phyloP scores from a whole-genome alignment of 2,113 vertebrate species.

The Heterochromis multidens region DNA sequence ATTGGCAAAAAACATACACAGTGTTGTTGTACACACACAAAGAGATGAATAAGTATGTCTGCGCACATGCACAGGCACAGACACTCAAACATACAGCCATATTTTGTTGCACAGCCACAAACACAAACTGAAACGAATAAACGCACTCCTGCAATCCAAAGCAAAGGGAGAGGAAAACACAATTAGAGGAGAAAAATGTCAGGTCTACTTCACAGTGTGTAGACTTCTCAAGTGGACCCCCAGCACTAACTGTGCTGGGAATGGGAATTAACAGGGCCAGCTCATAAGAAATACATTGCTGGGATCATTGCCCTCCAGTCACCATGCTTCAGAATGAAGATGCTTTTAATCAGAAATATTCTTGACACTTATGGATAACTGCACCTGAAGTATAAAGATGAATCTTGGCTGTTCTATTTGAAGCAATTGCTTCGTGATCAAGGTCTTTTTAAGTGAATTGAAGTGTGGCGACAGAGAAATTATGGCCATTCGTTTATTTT shows the following conservation, averaged over 20 bases:
- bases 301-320: conserved; percentile 43
- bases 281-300: conserved; percentile 47
- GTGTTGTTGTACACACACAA: conserved; percentile 44
- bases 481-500: neutral
- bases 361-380: conserved; percentile 11
- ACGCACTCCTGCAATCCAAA: conserved; percentile 10
- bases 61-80: neutral
- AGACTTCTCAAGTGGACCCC: conserved; percentile 44
- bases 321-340: conserved; percentile 7
- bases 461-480: conserved; percentile 4
- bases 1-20: conserved; percentile 71
- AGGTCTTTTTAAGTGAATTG: neutral
- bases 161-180: conserved; percentile 52
- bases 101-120: conserved; percentile 11
- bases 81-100: neutral
- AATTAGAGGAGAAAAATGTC: conserved; percentile 70
- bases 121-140: neutral
- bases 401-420: neutral
- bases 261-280: conserved; percentile 54
- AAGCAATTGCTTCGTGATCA: neutral
- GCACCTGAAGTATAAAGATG: neutral
- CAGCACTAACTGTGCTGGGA: conserved; percentile 45
- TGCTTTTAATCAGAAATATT: conserved; percentile 41
- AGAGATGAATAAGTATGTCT: conserved; percentile 52
- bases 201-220: conserved; percentile 48